These are phyloP conservation scores for Rhynchophorus ferrugineus DNA, from an alignment of 1,140 invertebrate genomes.

Conservation along the genomic window DNA sequence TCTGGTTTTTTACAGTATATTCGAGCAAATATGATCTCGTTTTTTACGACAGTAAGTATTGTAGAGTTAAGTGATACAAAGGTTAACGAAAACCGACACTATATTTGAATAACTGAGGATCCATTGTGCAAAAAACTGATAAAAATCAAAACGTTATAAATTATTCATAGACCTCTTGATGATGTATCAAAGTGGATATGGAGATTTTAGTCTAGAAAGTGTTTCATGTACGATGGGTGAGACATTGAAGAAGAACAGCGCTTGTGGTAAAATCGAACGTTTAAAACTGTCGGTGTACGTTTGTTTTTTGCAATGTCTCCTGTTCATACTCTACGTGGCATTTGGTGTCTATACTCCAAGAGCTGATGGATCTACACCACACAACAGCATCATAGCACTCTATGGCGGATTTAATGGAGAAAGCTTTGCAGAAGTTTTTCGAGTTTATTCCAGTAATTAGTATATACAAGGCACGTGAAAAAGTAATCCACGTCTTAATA, in stretches of 20 bases:
- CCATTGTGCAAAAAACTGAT: too few species aligned
- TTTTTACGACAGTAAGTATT: too few species aligned
- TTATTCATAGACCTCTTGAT: too few species aligned
- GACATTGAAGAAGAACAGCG: not conserved
- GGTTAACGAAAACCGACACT: too few species aligned
- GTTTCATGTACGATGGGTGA: not conserved
- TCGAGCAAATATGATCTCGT: too few species aligned
- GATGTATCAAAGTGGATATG: too few species aligned
- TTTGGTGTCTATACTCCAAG: slow-evolving; percentile 19
- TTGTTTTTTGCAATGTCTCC: slow-evolving; percentile 18
- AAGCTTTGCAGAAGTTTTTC: slow-evolving; percentile 3
- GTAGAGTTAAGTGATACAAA: too few species aligned
- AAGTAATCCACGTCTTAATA: not conserved
- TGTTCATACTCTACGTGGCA: slow-evolving; percentile 18
- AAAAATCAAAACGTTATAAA: too few species aligned
- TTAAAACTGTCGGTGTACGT: slow-evolving; percentile 17
- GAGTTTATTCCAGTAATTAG: slow-evolving; percentile 6
- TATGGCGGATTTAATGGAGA: slow-evolving; percentile 22
- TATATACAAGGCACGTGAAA: not conserved
- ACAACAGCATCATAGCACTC: slow-evolving; percentile 24
- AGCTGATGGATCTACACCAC: slow-evolving; percentile 24
- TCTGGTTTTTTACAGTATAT: too few species aligned
- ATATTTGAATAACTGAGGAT: too few species aligned
- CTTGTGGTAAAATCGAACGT: slow-evolving; percentile 2
- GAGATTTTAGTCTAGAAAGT: too few species aligned